Evolutionary conservation across 2,888 invertebrate species (phyloP), one percentile per base, ranked within the genome.

Genomic region (Saturnia pavonia): DNA sequence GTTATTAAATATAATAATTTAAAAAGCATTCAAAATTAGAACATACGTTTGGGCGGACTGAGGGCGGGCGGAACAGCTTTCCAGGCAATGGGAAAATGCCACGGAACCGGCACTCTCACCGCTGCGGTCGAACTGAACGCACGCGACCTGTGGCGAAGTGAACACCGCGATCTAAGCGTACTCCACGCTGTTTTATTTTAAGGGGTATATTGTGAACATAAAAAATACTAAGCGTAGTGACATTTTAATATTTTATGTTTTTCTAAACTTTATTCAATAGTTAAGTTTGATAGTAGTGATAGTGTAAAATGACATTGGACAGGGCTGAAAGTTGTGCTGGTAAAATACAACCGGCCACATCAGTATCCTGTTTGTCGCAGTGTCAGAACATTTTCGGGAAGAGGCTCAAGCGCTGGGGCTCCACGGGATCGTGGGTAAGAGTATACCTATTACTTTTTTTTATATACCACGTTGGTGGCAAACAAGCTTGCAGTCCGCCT

Each of bases 351-450:
- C 92, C 93, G 74, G 94, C 94, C 9, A 86, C 93, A 57, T 94
- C 94, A 40, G 94, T 94, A 72, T 94, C 94, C 73, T 94, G 94
- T 76, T 86, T 94, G 80, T 93, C 94, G 74, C 94, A 93, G 91
- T 96, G 91, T 83, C 95, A 95, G 88, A 95, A 95, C 88, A 94
- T 96, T 85, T 95, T 96, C 84, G 95, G 96, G 72, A 95, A 95
- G 77, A 94, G 95, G 80, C 92, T 96, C 71, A 95, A 96, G 82
- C 93, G 96, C 86, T 96, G 96, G 96, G 96, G 96, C 74, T 96
- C 96, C 74, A 96, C 96, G 1, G 96, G 96, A 84, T 96, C 96
- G 79, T 96, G 96, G 96, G 96, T 96, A 92, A 94, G 94, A 75
- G 73, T 43, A 34, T 6, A 34, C 34, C 22, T 9, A 12, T 48